Evolutionary conservation across 2,797 vertebrate species (phyloP).

Genomic region (Cynodonichthys magdalenae): DNA sequence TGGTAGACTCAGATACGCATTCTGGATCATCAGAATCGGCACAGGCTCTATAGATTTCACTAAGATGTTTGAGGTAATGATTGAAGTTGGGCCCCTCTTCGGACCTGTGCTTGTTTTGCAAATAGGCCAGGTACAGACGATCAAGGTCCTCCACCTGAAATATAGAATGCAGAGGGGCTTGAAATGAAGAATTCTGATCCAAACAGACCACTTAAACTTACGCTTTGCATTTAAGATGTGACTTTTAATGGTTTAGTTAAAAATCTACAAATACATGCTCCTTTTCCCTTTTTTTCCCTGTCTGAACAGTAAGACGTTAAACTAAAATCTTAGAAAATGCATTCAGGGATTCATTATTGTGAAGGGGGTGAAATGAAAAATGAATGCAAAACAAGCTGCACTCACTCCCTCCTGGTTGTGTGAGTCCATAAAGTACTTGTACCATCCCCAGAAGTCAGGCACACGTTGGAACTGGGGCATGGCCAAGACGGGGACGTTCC

Average conservation of each 20-base stretch:
- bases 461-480: slow-evolving; percentile 71
- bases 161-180: background rate
- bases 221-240: too few species aligned
- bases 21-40: slow-evolving; percentile 82
- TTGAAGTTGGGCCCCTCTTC: slow-evolving; percentile 77
- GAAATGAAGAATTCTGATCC: background rate
- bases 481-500: slow-evolving; percentile 58
- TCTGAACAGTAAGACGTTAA: background rate
- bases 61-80: slow-evolving; percentile 81
- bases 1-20: slow-evolving; percentile 82
- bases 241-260: too few species aligned
- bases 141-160: slow-evolving; percentile 82
- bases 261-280: slow-evolving; percentile 15
- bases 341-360: slow-evolving; percentile 15
- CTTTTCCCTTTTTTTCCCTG: slow-evolving; percentile 8
- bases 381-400: slow-evolving; percentile 47
- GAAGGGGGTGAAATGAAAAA: slow-evolving; percentile 31
- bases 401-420: slow-evolving; percentile 86
- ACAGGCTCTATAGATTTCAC: slow-evolving; percentile 82
- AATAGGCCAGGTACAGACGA: slow-evolving; percentile 77
- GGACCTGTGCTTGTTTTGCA: slow-evolving; percentile 83
- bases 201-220: background rate
- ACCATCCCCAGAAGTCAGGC: slow-evolving; percentile 86
- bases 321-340: slow-evolving; percentile 13
- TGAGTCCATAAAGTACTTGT: slow-evolving; percentile 81